Base-by-base conservation (phyloP, 2,113 vertebrate species). In the Nerophis lumbriciformis region DNA sequence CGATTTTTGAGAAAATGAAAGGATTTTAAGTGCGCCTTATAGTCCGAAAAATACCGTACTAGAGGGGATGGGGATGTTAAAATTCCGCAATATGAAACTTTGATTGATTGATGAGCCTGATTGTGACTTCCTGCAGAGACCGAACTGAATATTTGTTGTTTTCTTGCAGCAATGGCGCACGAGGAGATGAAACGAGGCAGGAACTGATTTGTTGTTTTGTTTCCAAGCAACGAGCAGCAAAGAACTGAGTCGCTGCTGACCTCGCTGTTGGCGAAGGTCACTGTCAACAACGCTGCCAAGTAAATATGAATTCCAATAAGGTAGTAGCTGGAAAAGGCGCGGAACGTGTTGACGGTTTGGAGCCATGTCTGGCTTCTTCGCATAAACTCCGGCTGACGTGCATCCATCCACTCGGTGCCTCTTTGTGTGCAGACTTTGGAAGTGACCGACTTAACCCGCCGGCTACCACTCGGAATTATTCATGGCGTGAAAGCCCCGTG, bases 401-500 rank as follows among this genome's bases (percentile, higher is more conserved):
- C 35, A 28, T 28, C 16, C 51, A 53, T 19, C 59, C 35, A 37
- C 14, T 39, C 36, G 14, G 39, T 47, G 42, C 16, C 28, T 63
- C 15, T 68, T 65, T 65, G 14, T 66, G 65, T 54, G 63, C 60
- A n/a, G 71, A 48, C 61, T 47, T 59, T 45, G 59, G 66, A 69
- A 54, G 58, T 85, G 81, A 85, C 84, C 69, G 55, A 69, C 74
- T 82, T 81, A 82, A 81, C 79, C 52, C 69, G 2, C 39, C 62
- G 62, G 65, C 53, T 16, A 79, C 72, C 54, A 61, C 73, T 62
- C 38, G 81, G 76, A 86, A 86, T 86, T 64, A 88, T 88, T 85
- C 81, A 86, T 83, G 4, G 19, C 10, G 49, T 63, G 45, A 63
- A 76, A 74, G 35, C 83, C 74, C 42, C 72, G 52, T 21, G 81